A percentile compares a stretch with the other conserved stretches of the same genome.
These are phyloP conservation scores for Platycheirus rosarum DNA, from an alignment of 2,888 invertebrate species.

Conservation along the genomic window DNA sequence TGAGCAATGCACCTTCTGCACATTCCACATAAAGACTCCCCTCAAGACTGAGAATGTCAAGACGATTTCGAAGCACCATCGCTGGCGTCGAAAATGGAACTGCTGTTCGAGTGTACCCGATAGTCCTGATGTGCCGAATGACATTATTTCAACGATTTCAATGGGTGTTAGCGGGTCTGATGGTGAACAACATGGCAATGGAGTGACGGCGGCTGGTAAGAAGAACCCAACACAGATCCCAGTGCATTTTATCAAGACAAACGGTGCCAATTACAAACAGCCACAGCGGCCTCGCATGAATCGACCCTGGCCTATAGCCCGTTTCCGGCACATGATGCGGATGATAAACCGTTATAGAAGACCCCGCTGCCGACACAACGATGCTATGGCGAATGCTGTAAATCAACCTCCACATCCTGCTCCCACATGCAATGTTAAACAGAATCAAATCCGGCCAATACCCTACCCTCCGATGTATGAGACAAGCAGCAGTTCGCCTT, in stretches of 20 bases:
- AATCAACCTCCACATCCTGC: constrained; percentile 51
- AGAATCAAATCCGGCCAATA: constrained; percentile 82
- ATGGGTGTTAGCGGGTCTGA: constrained; percentile 73
- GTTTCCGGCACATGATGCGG: constrained; percentile 81
- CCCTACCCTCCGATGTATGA: constrained; percentile 76
- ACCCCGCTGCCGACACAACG: constrained; percentile 79
- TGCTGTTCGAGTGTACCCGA: constrained; percentile 85
- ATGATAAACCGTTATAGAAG: constrained; percentile 81
- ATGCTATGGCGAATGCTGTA: constrained; percentile 41
- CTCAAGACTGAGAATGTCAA: constrained; percentile 77
- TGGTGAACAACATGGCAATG: constrained; percentile 71
- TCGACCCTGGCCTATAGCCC: constrained; percentile 79
- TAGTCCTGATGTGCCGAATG: constrained; percentile 85
- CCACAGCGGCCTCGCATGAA: constrained; percentile 67
- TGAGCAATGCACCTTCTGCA: constrained; percentile 82
- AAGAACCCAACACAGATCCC: constrained; percentile 78
- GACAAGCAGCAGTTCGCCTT: constrained; percentile 75
- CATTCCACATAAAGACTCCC: constrained; percentile 81
- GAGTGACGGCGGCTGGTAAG: constrained; percentile 74
- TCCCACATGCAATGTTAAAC: constrained; percentile 77
- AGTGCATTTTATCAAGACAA: constrained; percentile 76
- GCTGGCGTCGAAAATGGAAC: constrained; percentile 85
- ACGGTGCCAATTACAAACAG: constrained; percentile 74
- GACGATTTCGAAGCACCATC: constrained; percentile 82
- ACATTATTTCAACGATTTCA: constrained; percentile 81